These are phyloP conservation scores for Hemibagrus wyckioides DNA, from an alignment of 2,113 vertebrate species.

Conservation along the genomic window DNA sequence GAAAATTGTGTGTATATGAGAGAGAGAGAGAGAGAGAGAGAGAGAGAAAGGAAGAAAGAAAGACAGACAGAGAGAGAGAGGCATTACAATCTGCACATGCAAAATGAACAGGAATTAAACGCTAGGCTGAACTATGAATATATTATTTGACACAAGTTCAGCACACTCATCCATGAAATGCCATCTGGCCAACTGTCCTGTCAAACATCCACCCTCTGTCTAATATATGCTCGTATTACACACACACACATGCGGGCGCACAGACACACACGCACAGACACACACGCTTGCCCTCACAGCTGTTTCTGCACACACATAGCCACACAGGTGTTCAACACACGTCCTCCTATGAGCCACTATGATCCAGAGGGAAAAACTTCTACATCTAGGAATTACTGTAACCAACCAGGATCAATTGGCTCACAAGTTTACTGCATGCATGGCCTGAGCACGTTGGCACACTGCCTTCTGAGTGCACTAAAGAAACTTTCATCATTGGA, in stretches of 20 bases:
- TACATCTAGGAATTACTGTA: not conserved
- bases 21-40: conserved; percentile 68
- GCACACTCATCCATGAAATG: conserved; percentile 70
- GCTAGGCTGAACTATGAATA: conserved; percentile 27
- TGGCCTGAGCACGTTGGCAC: not conserved
- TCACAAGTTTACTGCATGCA: conserved; percentile 15
- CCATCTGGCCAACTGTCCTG: conserved; percentile 64
- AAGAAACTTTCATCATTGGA: not conserved
- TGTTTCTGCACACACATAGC: conserved; percentile 26
- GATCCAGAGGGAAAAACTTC: not conserved
- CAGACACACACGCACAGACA: conserved; percentile 19
- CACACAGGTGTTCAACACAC: conserved; percentile 38
- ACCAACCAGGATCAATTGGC: not conserved
- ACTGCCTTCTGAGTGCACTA: conserved; percentile 1
- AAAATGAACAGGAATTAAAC: conserved; percentile 47
- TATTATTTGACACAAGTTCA: conserved; percentile 48
- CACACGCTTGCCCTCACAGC: conserved; percentile 11
- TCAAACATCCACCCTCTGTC: conserved; percentile 50
- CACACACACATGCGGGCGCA: conserved; percentile 22
- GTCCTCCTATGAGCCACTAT: conserved; percentile 36
- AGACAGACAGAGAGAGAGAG: conserved; percentile 54
- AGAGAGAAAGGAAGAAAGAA: conserved; percentile 72
- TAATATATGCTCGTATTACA: conserved; percentile 49
- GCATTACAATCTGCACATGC: conserved; percentile 43
- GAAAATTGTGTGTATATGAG: conserved; percentile 53